These are phyloP conservation scores for Harlomillsia oculata DNA, from an alignment of 1,140 invertebrate genomes.

Conservation along the genomic window DNA sequence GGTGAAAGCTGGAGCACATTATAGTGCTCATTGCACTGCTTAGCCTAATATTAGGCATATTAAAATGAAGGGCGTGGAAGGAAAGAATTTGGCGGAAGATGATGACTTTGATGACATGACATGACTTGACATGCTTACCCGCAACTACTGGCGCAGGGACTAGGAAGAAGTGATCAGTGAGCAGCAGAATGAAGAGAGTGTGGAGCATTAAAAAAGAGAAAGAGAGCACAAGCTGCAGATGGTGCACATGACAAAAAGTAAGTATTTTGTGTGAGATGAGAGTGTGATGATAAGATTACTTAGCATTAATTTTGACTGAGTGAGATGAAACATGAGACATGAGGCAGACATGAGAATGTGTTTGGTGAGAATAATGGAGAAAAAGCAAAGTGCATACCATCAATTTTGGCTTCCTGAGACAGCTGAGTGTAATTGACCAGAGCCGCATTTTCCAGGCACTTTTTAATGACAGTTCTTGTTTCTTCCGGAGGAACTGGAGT, in stretches of 20 bases:
- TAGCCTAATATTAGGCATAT: too few species aligned
- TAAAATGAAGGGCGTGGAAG: too few species aligned
- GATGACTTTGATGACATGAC: too few species aligned
- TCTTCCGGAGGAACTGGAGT: conserved; percentile 96
- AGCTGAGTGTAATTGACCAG: conserved; percentile 93
- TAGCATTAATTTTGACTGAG: not conserved
- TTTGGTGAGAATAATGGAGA: not conserved
- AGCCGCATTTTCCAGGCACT: conserved; percentile 94
- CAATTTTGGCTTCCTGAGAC: conserved; percentile 93
- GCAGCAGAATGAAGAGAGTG: too few species aligned
- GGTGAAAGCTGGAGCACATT: too few species aligned
- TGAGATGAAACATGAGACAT: not conserved
- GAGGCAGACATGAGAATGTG: not conserved
- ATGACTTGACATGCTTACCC: not conserved
- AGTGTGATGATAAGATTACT: not conserved
- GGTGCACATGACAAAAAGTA: too few species aligned
- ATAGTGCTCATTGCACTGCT: too few species aligned
- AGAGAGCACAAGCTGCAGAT: too few species aligned
- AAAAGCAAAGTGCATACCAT: conserved; percentile 55
- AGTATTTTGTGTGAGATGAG: too few species aligned
- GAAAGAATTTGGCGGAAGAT: too few species aligned
- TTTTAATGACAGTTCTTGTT: conserved; percentile 88
- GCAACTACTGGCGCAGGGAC: conserved; percentile 10
- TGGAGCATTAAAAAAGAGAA: too few species aligned
- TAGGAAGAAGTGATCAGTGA: too few species aligned